Evolutionary conservation across 2,797 vertebrate species (phyloP).

Genomic region (Setipinna tenuifilis): DNA sequence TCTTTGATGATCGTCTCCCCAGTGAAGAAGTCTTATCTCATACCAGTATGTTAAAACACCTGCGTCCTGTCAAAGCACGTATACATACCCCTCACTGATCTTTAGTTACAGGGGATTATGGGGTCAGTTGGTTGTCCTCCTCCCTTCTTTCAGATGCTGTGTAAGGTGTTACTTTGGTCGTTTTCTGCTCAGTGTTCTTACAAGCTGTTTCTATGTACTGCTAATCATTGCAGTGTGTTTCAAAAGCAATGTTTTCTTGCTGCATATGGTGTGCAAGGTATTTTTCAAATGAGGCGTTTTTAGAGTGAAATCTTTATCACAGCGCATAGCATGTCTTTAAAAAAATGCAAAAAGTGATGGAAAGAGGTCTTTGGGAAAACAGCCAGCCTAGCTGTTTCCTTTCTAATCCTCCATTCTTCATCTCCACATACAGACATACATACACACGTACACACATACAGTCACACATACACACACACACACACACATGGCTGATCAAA

Average conservation of each 20-base stretch:
- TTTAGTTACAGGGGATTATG: neutral
- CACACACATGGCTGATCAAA: neutral
- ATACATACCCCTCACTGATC: neutral
- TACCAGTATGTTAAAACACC: neutral
- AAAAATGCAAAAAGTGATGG: neutral
- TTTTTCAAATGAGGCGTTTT: neutral
- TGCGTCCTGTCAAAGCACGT: neutral
- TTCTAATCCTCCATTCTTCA: neutral
- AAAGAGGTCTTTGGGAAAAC: neutral
- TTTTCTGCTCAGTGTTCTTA: neutral
- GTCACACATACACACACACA: neutral
- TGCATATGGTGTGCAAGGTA: neutral
- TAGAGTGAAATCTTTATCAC: neutral
- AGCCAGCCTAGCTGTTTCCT: neutral
- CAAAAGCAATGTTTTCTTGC: neutral
- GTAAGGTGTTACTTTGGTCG: neutral
- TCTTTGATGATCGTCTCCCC: neutral
- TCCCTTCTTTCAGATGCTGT: neutral
- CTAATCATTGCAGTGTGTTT: constrained; percentile 6
- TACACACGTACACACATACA: neutral
- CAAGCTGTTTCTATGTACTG: neutral
- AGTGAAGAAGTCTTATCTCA: neutral
- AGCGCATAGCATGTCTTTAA: neutral
- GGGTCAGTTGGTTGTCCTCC: neutral
- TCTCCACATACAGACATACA: neutral